Percentiles rank a stretch among this genome's conserved stretches.
These are phyloP conservation scores for Lordiphosa mommai DNA, from an alignment of 1,140 invertebrate genomes.

Conservation along the genomic window DNA sequence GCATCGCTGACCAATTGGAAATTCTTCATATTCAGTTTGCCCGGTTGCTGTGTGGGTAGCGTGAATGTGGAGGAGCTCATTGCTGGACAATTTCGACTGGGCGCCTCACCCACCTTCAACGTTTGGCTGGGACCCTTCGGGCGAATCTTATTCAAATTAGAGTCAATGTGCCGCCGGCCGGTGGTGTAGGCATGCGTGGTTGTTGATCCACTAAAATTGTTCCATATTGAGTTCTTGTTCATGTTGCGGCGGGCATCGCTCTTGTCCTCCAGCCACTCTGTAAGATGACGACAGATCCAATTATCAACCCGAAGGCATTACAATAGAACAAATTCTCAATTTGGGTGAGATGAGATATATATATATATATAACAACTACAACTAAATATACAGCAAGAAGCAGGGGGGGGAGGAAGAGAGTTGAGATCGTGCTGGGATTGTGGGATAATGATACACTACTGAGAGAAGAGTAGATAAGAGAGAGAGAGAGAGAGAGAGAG, in stretches of 20 bases:
- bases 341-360: background rate
- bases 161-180: conserved; percentile 82
- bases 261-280: conserved; percentile 79
- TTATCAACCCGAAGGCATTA: conserved; percentile 10
- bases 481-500: conserved; percentile 1
- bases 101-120: conserved; percentile 83
- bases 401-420: background rate
- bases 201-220: conserved; percentile 83
- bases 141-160: conserved; percentile 82
- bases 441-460: background rate
- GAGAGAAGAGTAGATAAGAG: background rate
- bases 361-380: background rate
- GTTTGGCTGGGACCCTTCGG: conserved; percentile 90
- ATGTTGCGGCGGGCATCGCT: conserved; percentile 68
- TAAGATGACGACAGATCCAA: conserved; percentile 24
- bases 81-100: conserved; percentile 57
- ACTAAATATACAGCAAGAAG: background rate
- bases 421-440: background rate
- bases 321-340: background rate
- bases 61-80: conserved; percentile 70
- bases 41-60: conserved; percentile 85
- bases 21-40: conserved; percentile 94
- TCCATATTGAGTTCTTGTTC: conserved; percentile 81
- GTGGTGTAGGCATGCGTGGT: conserved; percentile 89
- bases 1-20: conserved; percentile 93